A percentile compares a stretch with the other conserved stretches of the same genome.
These are phyloP conservation scores for Mobula birostris DNA, from an alignment of 2,113 vertebrate genomes.

Conservation along the genomic window DNA sequence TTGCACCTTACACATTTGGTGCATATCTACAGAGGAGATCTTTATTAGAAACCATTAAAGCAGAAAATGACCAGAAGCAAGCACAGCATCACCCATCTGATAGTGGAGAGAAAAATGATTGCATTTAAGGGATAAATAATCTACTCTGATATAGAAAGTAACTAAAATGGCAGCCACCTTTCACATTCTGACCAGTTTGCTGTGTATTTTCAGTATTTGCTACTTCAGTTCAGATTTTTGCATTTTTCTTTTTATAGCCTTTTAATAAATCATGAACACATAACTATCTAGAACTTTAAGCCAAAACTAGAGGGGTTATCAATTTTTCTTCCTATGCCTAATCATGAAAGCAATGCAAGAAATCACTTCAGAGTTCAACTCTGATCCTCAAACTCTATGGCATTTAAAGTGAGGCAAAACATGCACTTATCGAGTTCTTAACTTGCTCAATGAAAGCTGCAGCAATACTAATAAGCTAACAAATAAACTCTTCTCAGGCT, in stretches of 20 bases:
- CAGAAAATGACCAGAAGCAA: not conserved
- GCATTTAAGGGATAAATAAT: not conserved
- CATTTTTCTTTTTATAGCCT: not conserved
- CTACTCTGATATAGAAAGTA: not conserved
- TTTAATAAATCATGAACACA: not conserved
- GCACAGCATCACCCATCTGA: not conserved
- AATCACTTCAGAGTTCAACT: not conserved
- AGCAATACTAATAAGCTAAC: not conserved
- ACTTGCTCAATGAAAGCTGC: not conserved
- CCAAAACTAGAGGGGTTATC: not conserved
- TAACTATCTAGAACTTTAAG: not conserved
- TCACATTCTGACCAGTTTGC: not conserved
- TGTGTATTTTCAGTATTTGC: not conserved
- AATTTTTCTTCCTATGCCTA: not conserved
- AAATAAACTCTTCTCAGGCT: too few relatives aligned
- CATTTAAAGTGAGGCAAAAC: not conserved
- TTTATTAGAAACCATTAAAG: slow-evolving; percentile 14
- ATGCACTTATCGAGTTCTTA: not conserved
- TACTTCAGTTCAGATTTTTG: not conserved
- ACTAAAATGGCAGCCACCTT: not conserved
- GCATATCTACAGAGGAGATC: slow-evolving; percentile 69
- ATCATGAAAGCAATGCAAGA: not conserved
- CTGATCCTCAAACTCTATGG: not conserved
- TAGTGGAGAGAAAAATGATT: not conserved
- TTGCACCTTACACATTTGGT: slow-evolving; percentile 95